phyloP scores from a whole-genome alignment of 2,113 vertebrate species.

The Chlamydotis undulata region DNA sequence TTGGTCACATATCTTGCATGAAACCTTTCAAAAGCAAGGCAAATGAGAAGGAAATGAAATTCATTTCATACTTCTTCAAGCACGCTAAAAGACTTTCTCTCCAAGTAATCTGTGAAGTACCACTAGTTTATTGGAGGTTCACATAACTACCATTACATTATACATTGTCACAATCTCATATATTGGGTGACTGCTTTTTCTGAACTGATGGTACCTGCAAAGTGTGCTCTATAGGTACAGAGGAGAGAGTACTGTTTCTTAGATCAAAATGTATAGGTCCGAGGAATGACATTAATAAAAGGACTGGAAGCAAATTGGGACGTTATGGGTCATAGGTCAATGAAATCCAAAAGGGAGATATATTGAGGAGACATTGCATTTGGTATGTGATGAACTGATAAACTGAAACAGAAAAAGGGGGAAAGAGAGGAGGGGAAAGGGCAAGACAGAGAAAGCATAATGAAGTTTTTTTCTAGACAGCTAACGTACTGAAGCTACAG shows the following conservation, averaged over 20 bases:
- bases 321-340: conserved; percentile 75
- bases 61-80: conserved; percentile 99
- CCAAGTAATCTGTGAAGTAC: conserved; percentile 87
- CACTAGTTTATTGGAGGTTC: conserved; percentile 86
- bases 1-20: conserved; percentile 95
- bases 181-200: conserved; percentile 83
- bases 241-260: conserved; percentile 56
- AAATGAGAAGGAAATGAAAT: conserved; percentile 96
- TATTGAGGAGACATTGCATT: conserved; percentile 5
- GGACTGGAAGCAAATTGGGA: conserved; percentile 64
- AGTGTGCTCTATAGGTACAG: conserved; percentile 62
- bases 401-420: background rate
- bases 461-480: conserved; percentile 4
- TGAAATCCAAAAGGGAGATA: conserved; percentile 53
- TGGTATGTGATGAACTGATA: conserved; percentile 53
- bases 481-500: background rate
- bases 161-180: conserved; percentile 86
- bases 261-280: conserved; percentile 70
- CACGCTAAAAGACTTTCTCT: conserved; percentile 90
- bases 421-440: background rate
- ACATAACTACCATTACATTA: conserved; percentile 86
- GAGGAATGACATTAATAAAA: conserved; percentile 72
- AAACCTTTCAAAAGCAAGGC: conserved; percentile 94
- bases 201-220: conserved; percentile 76
- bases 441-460: background rate